Percentiles rank a stretch among this genome's conserved stretches.
Evolutionary conservation across 2,797 vertebrate genomes (phyloP).

Genomic region (Myiotriccus ornatus): DNA sequence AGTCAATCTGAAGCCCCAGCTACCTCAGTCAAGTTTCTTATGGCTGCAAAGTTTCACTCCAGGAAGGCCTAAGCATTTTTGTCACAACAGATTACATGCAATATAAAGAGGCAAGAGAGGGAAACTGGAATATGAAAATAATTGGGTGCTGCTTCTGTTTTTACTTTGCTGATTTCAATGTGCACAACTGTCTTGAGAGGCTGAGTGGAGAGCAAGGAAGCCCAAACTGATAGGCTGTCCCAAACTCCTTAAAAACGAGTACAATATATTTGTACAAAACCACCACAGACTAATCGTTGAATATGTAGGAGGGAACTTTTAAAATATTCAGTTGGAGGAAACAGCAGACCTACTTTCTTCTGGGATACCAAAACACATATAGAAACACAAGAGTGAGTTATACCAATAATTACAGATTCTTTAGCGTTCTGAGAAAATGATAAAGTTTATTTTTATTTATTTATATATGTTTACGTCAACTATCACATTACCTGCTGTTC

Average conservation of each 20-base stretch:
- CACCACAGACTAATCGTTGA: rapidly evolving
- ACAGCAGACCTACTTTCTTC: background rate
- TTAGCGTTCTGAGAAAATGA: background rate
- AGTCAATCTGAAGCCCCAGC: background rate
- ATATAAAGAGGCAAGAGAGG: background rate
- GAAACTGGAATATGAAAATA: background rate
- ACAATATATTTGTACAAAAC: background rate
- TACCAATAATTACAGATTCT: background rate
- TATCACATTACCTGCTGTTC: background rate
- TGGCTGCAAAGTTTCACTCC: background rate
- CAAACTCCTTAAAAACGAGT: background rate
- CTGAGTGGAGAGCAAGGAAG: background rate
- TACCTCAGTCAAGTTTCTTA: background rate
- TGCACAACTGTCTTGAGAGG: background rate
- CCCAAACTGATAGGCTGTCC: background rate
- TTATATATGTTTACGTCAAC: background rate
- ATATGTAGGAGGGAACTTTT: background rate
- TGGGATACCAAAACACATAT: background rate
- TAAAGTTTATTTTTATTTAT: background rate
- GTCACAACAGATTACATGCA: background rate
- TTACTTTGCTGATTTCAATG: background rate
- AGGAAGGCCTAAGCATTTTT: background rate
- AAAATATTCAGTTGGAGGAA: background rate
- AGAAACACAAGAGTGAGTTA: background rate
- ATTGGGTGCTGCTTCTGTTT: background rate